These are phyloP conservation scores for Epinephelus coioides DNA, from an alignment of 2,797 vertebrate genomes.

Conservation along the genomic window DNA sequence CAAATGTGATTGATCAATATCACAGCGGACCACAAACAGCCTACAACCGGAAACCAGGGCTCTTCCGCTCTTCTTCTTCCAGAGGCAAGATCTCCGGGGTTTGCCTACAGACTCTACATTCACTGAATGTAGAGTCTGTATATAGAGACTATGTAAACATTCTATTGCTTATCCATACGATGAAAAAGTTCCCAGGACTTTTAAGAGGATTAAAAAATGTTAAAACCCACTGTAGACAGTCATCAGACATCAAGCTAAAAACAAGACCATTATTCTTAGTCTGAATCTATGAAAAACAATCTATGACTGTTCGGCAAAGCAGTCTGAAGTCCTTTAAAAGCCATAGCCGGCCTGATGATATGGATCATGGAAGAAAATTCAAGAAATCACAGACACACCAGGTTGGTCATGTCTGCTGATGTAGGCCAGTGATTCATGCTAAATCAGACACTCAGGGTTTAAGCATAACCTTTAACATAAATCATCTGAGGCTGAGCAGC, in stretches of 20 bases:
- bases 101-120: too few species aligned
- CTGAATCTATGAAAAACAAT: background rate
- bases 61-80: too few species aligned
- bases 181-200: background rate
- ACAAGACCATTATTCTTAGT: background rate
- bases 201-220: slow-evolving; percentile 20
- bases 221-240: background rate
- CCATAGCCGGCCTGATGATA: background rate
- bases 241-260: background rate
- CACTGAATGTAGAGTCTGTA: too few species aligned
- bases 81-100: too few species aligned
- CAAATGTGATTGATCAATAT: too few species aligned
- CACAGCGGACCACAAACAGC: too few species aligned
- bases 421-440: background rate
- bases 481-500: slow-evolving; percentile 22
- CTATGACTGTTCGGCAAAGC: fast-evolving
- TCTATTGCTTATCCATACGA: background rate
- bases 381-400: slow-evolving; percentile 1
- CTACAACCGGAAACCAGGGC: too few species aligned
- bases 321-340: slow-evolving; percentile 1
- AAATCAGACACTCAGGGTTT: background rate
- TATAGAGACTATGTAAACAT: background rate
- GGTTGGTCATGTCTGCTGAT: background rate
- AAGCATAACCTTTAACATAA: slow-evolving; percentile 22
- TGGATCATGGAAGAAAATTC: background rate